Conservation (phyloP, 2,888 invertebrate species). For the Tinea semifulvella region DNA sequence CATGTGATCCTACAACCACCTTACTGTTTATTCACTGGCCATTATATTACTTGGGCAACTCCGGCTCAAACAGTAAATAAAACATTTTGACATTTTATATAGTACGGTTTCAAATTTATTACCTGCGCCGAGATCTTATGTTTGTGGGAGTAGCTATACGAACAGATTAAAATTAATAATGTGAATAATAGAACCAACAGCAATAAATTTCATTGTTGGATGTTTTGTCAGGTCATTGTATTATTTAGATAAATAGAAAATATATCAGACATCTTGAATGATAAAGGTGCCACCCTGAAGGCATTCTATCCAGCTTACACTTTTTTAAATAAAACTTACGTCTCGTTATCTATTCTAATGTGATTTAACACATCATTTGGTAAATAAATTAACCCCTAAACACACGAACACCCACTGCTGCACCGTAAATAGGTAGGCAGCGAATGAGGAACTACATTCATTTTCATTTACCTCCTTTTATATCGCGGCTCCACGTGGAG, state of each 20-base stretch:
- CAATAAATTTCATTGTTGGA: constrained; percentile 9
- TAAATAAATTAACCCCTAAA: constrained; percentile 58
- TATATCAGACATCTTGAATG: constrained; percentile 3
- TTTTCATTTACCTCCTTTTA: constrained; percentile 66
- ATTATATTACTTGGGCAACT: no score
- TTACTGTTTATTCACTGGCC: no score
- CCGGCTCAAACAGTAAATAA: no score
- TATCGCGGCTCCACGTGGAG: constrained; percentile 63
- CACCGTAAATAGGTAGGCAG: constrained; percentile 60
- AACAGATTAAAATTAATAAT: background rate
- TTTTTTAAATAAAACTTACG: constrained; percentile 53
- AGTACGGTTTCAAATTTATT: no score
- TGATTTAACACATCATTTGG: constrained; percentile 66
- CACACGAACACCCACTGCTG: constrained; percentile 48
- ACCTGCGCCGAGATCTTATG: no score
- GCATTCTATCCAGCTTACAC: constrained; percentile 50
- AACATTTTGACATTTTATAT: no score
- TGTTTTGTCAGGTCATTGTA: background rate
- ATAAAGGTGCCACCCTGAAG: constrained; percentile 50
- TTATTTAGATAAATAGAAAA: background rate
- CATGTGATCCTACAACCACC: no score
- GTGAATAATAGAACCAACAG: background rate
- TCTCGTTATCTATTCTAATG: constrained; percentile 62
- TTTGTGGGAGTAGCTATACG: background rate
- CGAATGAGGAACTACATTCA: constrained; percentile 66